phyloP scores from a whole-genome alignment of 2,797 vertebrate species.

The Denticeps clupeoides region DNA sequence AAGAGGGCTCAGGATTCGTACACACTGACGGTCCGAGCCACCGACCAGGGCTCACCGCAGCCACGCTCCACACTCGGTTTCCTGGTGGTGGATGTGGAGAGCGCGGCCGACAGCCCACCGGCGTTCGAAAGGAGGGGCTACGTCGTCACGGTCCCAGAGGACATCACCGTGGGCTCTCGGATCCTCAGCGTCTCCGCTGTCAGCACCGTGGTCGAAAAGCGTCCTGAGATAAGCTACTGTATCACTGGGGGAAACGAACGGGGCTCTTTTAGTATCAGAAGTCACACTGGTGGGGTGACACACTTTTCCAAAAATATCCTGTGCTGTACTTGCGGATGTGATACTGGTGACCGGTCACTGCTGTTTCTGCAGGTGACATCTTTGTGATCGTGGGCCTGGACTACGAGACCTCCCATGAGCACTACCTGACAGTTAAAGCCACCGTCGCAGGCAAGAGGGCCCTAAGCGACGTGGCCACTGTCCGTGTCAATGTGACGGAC shows the following conservation, averaged over 20 bases:
- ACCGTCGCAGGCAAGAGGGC: conserved; percentile 62
- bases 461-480: conserved; percentile 64
- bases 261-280: conserved; percentile 71
- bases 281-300: conserved; percentile 62
- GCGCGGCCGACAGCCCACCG: conserved; percentile 68
- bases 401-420: conserved; percentile 64
- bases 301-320: no score
- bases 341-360: no score
- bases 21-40: conserved; percentile 56
- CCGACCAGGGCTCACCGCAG: conserved; percentile 64
- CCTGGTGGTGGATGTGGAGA: conserved; percentile 61
- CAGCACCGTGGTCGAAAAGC: conserved; percentile 57
- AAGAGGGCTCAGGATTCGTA: conserved; percentile 57
- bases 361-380: conserved; percentile 56
- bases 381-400: conserved; percentile 69
- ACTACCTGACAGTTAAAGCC: conserved; percentile 72
- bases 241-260: conserved; percentile 70
- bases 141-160: conserved; percentile 59
- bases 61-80: conserved; percentile 56
- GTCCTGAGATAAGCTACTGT: conserved; percentile 66
- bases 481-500: conserved; percentile 68
- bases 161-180: conserved; percentile 55
- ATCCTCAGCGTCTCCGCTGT: conserved; percentile 70
- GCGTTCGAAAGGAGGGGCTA: conserved; percentile 71
- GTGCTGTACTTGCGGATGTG: no score